A percentile compares a stretch with the other conserved stretches of the same genome.
These are phyloP conservation scores for Hipparchia sbordonii DNA, from an alignment of 2,888 invertebrate species.

Conservation along the genomic window DNA sequence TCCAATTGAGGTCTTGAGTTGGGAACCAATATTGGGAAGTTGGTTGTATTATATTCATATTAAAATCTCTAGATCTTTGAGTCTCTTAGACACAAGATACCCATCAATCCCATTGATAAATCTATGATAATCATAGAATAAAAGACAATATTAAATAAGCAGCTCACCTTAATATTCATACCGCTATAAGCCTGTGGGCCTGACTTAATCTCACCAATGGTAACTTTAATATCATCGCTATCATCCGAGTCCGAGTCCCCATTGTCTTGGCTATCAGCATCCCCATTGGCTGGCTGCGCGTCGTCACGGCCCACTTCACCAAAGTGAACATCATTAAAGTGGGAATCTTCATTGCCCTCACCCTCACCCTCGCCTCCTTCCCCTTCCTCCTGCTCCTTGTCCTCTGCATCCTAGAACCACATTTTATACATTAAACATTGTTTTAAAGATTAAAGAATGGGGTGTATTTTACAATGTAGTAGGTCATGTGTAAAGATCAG, in stretches of 20 bases:
- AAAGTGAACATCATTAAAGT: constrained; percentile 77
- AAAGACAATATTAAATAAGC: background rate
- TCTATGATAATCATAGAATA: too few species aligned
- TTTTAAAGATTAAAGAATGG: background rate
- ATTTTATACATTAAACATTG: constrained; percentile 5
- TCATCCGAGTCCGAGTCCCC: constrained; percentile 87
- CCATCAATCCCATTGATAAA: too few species aligned
- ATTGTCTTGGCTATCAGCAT: constrained; percentile 78
- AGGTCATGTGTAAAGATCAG: too few species aligned
- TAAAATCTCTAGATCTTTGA: too few species aligned
- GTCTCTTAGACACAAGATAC: too few species aligned
- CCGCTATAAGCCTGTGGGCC: constrained; percentile 87
- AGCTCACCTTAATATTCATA: constrained; percentile 86
- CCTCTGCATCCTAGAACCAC: constrained; percentile 59
- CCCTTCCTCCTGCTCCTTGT: constrained; percentile 75
- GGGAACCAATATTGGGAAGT: too few species aligned
- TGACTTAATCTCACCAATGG: constrained; percentile 94
- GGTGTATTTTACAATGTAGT: too few species aligned
- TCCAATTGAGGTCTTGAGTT: too few species aligned
- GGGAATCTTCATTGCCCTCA: constrained; percentile 76
- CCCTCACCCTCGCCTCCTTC: constrained; percentile 56
- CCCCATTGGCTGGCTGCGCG: constrained; percentile 64
- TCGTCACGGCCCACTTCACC: constrained; percentile 71
- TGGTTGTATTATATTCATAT: too few species aligned
- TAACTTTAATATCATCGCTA: constrained; percentile 94